Conservation (phyloP, 2,113 vertebrate genomes). For the Heptranchias perlo region DNA sequence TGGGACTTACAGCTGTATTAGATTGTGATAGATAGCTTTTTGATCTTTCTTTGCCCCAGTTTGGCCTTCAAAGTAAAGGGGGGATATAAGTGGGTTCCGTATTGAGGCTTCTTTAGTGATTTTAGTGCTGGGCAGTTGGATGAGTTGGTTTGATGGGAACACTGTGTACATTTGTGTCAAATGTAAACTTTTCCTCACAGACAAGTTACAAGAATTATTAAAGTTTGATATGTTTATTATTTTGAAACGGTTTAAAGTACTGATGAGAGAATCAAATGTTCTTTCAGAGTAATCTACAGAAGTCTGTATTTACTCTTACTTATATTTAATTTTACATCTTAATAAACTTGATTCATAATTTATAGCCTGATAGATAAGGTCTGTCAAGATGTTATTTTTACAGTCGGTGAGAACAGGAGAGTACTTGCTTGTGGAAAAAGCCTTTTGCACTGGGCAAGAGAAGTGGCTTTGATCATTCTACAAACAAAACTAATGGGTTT, state of each 20-base stretch:
- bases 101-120: not conserved
- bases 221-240: not conserved
- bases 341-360: too few relatives aligned
- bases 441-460: not conserved
- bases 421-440: not conserved
- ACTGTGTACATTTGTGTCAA: not conserved
- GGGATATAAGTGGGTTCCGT: not conserved
- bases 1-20: not conserved
- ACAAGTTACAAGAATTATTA: not conserved
- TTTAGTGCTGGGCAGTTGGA: not conserved
- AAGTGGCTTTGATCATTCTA: not conserved
- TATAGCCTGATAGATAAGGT: not conserved
- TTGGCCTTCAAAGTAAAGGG: not conserved
- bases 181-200: not conserved
- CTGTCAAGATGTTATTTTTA: not conserved
- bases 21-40: not conserved
- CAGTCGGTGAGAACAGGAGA: not conserved
- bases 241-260: not conserved
- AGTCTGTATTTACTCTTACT: not conserved
- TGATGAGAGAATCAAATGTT: not conserved
- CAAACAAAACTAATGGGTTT: slow-evolving; percentile 4
- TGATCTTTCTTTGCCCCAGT: not conserved
- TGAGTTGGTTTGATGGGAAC: not conserved
- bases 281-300: not conserved
- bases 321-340: not conserved